phyloP scores from a whole-genome alignment of 2,113 vertebrate genomes.

The Hassar affinis region DNA sequence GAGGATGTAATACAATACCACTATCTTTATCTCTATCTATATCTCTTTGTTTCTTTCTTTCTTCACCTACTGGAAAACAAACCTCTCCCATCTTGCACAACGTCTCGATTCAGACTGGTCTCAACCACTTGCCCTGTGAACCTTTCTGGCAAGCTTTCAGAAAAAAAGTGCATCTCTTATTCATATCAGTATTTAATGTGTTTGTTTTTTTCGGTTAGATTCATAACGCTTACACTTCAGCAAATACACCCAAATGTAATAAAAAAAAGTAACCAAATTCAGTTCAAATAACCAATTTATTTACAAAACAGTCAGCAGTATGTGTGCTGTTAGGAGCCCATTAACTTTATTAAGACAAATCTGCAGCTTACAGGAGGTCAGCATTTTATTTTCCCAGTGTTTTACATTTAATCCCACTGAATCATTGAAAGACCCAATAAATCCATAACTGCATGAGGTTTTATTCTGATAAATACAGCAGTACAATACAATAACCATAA shows the following conservation, averaged over 20 bases:
- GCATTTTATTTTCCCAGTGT: background rate
- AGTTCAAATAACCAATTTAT: background rate
- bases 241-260: background rate
- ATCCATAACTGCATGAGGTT: background rate
- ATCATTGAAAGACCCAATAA: background rate
- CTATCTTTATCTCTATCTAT: no score
- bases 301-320: background rate
- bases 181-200: background rate
- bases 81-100: background rate
- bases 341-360: background rate
- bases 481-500: background rate
- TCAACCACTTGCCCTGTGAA: background rate
- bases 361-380: background rate
- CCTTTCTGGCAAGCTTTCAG: background rate
- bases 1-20: background rate
- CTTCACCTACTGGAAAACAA: background rate
- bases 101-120: no score
- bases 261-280: background rate
- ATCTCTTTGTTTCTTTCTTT: background rate
- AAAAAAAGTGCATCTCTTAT: background rate
- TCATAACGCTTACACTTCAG: background rate
- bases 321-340: background rate
- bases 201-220: background rate
- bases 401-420: background rate
- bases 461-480: background rate